Percentiles rank a stretch among this genome's conserved stretches.
Conservation (phyloP, 2,113 vertebrate species). For the Rissa tridactyla region DNA sequence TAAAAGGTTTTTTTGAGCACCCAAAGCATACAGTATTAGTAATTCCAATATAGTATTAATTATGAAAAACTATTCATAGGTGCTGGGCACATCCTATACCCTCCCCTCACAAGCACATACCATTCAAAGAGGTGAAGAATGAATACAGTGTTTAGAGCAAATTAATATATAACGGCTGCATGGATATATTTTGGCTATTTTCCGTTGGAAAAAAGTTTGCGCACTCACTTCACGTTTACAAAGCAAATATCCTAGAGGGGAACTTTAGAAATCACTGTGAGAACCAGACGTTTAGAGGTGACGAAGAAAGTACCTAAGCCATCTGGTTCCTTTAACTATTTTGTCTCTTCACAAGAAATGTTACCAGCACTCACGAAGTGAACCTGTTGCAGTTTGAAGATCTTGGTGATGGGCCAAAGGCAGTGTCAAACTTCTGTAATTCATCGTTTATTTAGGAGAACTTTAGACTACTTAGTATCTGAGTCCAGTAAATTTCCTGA, state of each 20-base stretch:
- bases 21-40: neutral
- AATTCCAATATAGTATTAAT: neutral
- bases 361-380: neutral
- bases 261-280: neutral
- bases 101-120: neutral
- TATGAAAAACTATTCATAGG: neutral
- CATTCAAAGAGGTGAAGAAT: neutral
- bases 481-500: neutral
- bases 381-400: neutral
- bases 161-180: neutral
- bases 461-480: neutral
- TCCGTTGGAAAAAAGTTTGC: neutral
- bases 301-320: neutral
- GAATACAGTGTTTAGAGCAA: neutral
- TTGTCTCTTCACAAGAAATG: neutral
- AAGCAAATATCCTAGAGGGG: neutral
- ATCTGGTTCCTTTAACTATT: neutral
- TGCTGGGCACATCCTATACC: neutral
- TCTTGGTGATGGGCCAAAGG: neutral
- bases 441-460: neutral
- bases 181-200: neutral
- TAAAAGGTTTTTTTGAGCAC: neutral
- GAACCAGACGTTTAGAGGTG: neutral
- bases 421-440: neutral
- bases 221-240: neutral